Conservation (phyloP, 2,797 vertebrate species). For the Menidia menidia region DNA sequence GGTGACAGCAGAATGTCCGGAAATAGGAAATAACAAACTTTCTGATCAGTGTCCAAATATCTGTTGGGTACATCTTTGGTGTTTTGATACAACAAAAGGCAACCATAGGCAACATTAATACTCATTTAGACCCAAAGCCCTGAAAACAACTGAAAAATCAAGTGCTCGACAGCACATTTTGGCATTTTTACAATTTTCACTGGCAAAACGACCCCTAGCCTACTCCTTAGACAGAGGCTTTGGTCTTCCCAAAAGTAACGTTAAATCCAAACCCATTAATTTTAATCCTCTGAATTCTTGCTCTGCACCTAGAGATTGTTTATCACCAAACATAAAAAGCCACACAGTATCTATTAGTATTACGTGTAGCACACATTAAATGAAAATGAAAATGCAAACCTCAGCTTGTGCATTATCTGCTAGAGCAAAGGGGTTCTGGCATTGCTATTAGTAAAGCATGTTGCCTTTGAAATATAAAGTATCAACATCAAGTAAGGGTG, state of each 20-base stretch:
- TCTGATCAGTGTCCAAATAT: not conserved
- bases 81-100: not conserved
- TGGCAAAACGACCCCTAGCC: not conserved
- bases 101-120: not conserved
- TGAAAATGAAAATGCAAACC: not conserved
- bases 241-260: constrained; percentile 15
- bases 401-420: constrained; percentile 13
- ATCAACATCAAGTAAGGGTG: not conserved
- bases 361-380: constrained; percentile 1
- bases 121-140: not conserved
- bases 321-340: constrained; percentile 9
- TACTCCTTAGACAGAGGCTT: constrained; percentile 9
- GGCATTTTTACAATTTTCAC: not conserved
- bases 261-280: constrained; percentile 9
- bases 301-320: constrained; percentile 8
- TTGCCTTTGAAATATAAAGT: constrained; percentile 1
- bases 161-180: not conserved
- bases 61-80: not conserved
- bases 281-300: constrained; percentile 26
- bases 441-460: not conserved
- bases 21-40: not conserved
- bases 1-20: not conserved
- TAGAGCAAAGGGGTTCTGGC: constrained; percentile 5
- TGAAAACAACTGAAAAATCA: not conserved
- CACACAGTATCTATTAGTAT: constrained; percentile 2